Evolutionary conservation across 2,113 vertebrate species (phyloP).

Genomic region (Malurus melanocephalus): DNA sequence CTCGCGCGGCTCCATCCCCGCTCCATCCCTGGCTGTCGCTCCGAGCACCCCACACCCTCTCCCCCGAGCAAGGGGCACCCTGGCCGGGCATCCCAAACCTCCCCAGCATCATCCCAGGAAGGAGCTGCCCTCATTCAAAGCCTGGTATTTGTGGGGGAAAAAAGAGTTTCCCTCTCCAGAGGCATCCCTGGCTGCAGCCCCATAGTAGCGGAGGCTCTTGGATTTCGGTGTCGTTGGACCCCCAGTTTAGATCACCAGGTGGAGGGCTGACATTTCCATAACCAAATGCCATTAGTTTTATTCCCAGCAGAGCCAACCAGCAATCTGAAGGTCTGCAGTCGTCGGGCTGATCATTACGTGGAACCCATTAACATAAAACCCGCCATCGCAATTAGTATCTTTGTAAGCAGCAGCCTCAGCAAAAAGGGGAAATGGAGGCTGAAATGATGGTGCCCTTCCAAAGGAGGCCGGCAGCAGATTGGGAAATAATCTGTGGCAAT

Average conservation of each 20-base stretch:
- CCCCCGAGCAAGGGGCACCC: background rate
- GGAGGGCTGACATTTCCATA: background rate
- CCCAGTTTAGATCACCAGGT: background rate
- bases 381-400: slow-evolving; percentile 48
- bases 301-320: background rate
- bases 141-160: background rate
- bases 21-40: background rate
- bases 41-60: background rate
- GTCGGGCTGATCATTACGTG: slow-evolving; percentile 9
- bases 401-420: slow-evolving; percentile 48
- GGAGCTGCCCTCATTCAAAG: background rate
- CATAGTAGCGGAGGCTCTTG: fast-evolving
- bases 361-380: slow-evolving; percentile 50
- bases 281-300: background rate
- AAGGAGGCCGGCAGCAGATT: slow-evolving; percentile 2
- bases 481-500: slow-evolving; percentile 40
- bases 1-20: background rate
- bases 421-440: slow-evolving; percentile 48
- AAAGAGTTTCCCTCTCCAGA: background rate
- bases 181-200: background rate
- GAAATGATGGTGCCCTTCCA: slow-evolving; percentile 15
- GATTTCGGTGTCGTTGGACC: fast-evolving
- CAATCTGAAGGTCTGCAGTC: background rate
- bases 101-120: background rate
- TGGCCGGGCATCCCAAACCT: fast-evolving